Base-by-base conservation (phyloP, 2,888 invertebrate species). In the Macropis europaea region DNA sequence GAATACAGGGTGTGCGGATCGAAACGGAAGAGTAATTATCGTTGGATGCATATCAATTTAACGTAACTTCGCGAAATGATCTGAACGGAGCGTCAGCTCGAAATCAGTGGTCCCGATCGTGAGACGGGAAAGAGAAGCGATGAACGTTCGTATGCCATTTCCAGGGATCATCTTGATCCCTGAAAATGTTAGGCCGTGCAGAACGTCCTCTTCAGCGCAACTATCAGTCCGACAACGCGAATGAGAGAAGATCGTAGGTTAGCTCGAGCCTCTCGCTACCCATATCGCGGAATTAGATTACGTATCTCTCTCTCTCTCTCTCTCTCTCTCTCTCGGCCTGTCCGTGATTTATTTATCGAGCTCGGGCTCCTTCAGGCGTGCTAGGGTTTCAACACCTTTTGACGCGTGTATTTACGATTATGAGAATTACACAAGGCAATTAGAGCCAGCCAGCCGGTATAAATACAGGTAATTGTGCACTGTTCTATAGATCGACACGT, bases 341-440 rank as follows among this genome's bases (percentile, higher is more conserved):
- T 72, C 76, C 81, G 86, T 87, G 86, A 87, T 87, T 87, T 87
- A 87, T 87, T 84, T 85, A 85, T 84, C 82, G 82, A 53, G 59
- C 45, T 38, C 72, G 56, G 64, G 82, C 77, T 81, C 82, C 81
- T 81, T 70, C 79, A 82, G 81, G 79, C 77, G 78, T 77, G 81
- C 78, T 74, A 70, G 62, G 68, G 60, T 86, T 86, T 86, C 86
- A 85, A 86, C 86, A 86, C 84, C 84, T 87, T 77, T 78, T 78
- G 77, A 86, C 84, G 82, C 83, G 84, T 81, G 77, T 83, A 85
- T 87, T 87, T 86, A 85, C 86, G 82, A 85, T 87, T 85, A 85
- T 82, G 84, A 82, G 82, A 86, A 86, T 86, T 86, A 87, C 84
- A 80, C 83, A 79, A 83, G 82, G 83, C 85, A 87, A 85, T 87